Evolutionary conservation across 1,140 invertebrate species (phyloP).

Genomic region (Microplitis mediator): DNA sequence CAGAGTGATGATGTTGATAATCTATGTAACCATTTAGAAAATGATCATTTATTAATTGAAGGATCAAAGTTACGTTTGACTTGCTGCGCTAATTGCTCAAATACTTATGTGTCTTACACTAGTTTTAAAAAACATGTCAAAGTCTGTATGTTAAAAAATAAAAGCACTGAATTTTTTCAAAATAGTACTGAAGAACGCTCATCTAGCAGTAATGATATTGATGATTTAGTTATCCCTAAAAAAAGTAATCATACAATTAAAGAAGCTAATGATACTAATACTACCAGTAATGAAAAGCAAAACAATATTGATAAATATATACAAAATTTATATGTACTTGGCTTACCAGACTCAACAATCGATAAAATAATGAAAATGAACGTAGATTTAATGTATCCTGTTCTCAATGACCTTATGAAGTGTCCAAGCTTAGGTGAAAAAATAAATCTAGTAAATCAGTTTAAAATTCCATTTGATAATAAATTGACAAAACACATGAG

Average conservation of each 20-base stretch:
- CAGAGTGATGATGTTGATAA: not conserved
- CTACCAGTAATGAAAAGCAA: not conserved
- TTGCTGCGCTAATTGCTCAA: slow-evolving; percentile 8
- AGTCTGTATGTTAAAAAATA: not conserved
- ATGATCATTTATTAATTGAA: slow-evolving; percentile 8
- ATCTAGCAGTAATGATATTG: not conserved
- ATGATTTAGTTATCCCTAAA: too few species aligned
- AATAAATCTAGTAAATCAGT: not conserved
- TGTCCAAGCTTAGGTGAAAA: not conserved
- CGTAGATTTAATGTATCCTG: not conserved
- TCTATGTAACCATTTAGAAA: slow-evolving; percentile 2
- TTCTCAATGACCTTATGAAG: not conserved
- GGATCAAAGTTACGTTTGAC: not conserved
- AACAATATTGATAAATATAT: not conserved
- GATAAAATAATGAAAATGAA: not conserved
- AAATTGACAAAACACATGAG: not conserved
- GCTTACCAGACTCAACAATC: not conserved
- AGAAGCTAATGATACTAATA: not conserved
- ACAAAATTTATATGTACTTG: slow-evolving; percentile 1
- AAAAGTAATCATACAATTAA: too few species aligned
- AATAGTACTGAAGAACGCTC: not conserved
- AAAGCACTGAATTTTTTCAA: not conserved
- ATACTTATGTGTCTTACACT: not conserved
- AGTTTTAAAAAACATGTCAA: not conserved
- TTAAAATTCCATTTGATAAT: not conserved